These are phyloP conservation scores for Heptranchias perlo DNA, from an alignment of 2,113 vertebrate species.

Conservation along the genomic window DNA sequence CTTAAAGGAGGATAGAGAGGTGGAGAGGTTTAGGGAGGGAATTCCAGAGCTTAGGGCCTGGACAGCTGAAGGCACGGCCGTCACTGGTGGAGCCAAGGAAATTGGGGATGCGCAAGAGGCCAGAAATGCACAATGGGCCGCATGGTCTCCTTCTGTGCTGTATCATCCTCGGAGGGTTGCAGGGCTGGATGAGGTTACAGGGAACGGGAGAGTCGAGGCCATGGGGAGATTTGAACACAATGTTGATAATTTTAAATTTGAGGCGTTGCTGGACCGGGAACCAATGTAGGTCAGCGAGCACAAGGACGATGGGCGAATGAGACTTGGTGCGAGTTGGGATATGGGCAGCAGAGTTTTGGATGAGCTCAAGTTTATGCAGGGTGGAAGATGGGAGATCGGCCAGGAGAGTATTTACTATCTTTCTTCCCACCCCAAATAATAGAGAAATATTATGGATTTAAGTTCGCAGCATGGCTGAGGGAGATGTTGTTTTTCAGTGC, in stretches of 20 bases:
- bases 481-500: constrained; percentile 49
- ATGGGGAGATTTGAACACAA: background rate
- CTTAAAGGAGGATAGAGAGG: background rate
- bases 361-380: no score
- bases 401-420: background rate
- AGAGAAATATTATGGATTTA: background rate
- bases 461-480: no score
- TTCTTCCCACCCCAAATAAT: background rate
- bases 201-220: background rate
- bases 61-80: background rate
- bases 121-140: no score
- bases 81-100: background rate
- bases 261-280: background rate
- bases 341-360: no score
- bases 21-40: no score
- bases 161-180: no score
- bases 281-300: no score
- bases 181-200: background rate
- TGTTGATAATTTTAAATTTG: background rate
- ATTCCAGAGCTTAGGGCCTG: no score
- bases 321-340: background rate
- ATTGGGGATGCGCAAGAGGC: no score
- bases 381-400: no score
- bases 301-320: background rate
- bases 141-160: no score